Base-by-base conservation (phyloP, 35 echinoderm and acorn worm species). In the Ptychodera flava region DNA sequence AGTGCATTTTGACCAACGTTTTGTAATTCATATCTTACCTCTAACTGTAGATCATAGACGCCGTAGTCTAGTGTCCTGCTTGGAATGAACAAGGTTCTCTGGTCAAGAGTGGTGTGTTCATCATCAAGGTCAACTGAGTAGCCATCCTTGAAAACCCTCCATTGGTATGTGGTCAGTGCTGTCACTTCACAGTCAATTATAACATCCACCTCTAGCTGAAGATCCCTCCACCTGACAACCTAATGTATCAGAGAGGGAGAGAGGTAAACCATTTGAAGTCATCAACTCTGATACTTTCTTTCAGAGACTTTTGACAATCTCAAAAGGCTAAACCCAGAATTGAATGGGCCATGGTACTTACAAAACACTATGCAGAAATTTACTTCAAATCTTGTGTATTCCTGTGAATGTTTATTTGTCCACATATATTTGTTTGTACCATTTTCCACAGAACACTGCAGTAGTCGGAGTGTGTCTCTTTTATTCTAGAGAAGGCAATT, bases 141-240 rank as follows among this genome's bases (percentile, higher is more conserved):
- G 10, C 37, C 84, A 77, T 80, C 27, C 16, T 84, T 29, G 2
- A 15, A 27, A 33, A 91, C 29, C 0, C 78, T 87, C 95, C 95
- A 97, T 1, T 31, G 35, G 78, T 94, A 97, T 0, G 34, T 36
- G 16, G 92, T 81, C 76, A 87, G 16, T 29, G 89, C 75, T 28
- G 95, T 92, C 78, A 92, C 84, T 30, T 89, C 90, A 87, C 95
- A 97, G 33, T 89, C 85, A 31, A 97, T 92, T 31, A 38, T 52
- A 31, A 97, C 87, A n/a, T 93, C 87, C 0, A 86, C 86, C 75
- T 97, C 95, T 1, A 94, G 28, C 28, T 84, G 36, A 28, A 97
- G 81, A 36, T 88, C 80, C 32, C 92, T 84, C 2, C 89, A 97
- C 77, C 80, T 85, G 16, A 64, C 88, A 32, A 91, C 87, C 95